Conservation (phyloP, 2,888 invertebrate genomes). For the Caenorhabditis angaria region DNA sequence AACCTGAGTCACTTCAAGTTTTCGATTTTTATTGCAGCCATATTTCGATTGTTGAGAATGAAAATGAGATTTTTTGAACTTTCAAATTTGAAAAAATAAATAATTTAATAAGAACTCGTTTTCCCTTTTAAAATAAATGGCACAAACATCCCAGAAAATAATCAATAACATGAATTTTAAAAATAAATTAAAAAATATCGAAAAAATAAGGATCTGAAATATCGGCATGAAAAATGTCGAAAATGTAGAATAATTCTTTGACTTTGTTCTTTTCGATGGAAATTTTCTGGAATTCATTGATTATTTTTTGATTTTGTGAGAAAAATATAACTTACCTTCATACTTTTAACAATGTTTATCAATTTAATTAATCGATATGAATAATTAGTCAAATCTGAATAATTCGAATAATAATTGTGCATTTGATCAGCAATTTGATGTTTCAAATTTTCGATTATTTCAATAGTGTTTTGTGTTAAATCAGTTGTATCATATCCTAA, state of each 20-base stretch:
- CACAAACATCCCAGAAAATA: too few species aligned
- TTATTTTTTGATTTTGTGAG: slow-evolving; percentile 16
- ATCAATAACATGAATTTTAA: too few species aligned
- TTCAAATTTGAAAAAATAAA: too few species aligned
- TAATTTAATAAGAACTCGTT: too few species aligned
- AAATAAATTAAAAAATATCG: slow-evolving; percentile 28
- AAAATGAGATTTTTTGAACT: too few species aligned
- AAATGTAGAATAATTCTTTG: slow-evolving; percentile 36
- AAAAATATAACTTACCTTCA: slow-evolving; percentile 2
- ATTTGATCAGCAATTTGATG: slow-evolving; percentile 31
- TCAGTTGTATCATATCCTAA: slow-evolving; percentile 28
- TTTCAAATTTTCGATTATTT: slow-evolving; percentile 21
- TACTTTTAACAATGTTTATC: slow-evolving; percentile 26
- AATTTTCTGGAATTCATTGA: slow-evolving; percentile 23
- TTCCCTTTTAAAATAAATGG: too few species aligned
- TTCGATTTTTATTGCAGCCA: too few species aligned
- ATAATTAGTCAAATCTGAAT: slow-evolving; percentile 29
- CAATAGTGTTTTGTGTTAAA: slow-evolving; percentile 10
- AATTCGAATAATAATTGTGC: slow-evolving; percentile 30
- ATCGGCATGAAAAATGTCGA: slow-evolving; percentile 34
- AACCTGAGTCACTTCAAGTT: too few species aligned
- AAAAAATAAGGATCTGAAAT: slow-evolving; percentile 38
- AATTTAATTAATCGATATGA: slow-evolving; percentile 27
- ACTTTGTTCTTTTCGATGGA: slow-evolving; percentile 29
- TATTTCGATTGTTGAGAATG: too few species aligned